Percentiles rank a stretch among this genome's conserved stretches.
These are phyloP conservation scores for Drosophila truncata DNA, from an alignment of 1,140 invertebrate species.

Conservation along the genomic window DNA sequence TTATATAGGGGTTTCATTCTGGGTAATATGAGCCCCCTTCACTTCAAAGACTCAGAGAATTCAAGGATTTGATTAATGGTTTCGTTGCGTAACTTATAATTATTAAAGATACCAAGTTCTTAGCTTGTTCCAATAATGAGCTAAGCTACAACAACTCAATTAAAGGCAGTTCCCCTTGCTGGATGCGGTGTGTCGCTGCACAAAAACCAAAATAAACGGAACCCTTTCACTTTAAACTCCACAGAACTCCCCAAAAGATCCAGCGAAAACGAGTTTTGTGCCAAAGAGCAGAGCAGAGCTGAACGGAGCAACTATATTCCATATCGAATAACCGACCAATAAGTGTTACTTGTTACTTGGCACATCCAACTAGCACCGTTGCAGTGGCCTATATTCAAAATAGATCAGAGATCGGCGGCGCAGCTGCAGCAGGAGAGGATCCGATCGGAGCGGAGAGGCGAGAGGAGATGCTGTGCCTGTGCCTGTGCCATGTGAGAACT, in stretches of 20 bases:
- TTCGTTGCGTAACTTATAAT: conserved; percentile 11
- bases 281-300: conserved; percentile 31
- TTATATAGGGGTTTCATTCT: conserved; percentile 3
- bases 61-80: conserved; percentile 20
- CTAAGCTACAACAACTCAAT: not conserved
- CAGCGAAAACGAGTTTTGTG: conserved; percentile 61
- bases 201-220: conserved; percentile 52
- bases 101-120: conserved; percentile 1
- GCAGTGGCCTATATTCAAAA: conserved; percentile 83
- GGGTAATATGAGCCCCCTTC: not conserved
- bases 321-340: conserved; percentile 57
- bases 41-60: conserved; percentile 2
- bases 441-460: conserved; percentile 11
- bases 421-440: conserved; percentile 45
- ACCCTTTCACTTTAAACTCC: conserved; percentile 72
- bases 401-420: conserved; percentile 69
- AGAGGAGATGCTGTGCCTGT: conserved; percentile 21
- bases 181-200: conserved; percentile 2
- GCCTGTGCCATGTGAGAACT: conserved; percentile 55
- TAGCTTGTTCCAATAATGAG: conserved; percentile 8
- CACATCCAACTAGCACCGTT: conserved; percentile 69
- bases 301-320: conserved; percentile 47
- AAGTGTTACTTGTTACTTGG: conserved; percentile 45
- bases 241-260: conserved; percentile 60
- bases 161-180: conserved; percentile 16